Conservation (phyloP, 2,113 vertebrate species). For the Oreotrochilus melanogaster region DNA sequence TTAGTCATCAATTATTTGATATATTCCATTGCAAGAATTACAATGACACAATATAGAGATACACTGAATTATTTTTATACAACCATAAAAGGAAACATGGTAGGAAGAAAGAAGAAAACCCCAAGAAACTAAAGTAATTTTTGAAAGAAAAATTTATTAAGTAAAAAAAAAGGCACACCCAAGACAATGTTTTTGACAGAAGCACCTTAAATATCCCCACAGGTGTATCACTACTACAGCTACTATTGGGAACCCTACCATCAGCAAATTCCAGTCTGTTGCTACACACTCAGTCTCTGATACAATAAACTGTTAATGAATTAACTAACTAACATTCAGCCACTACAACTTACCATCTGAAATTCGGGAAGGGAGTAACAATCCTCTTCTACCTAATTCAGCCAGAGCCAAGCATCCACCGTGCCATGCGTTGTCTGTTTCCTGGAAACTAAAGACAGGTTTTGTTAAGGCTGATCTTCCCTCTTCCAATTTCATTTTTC, state of each 20-base stretch:
- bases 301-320: not conserved
- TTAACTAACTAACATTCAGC: not conserved
- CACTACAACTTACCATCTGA: slow-evolving; percentile 83
- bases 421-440: slow-evolving; percentile 93
- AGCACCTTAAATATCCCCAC: not conserved
- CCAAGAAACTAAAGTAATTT: slow-evolving; percentile 42
- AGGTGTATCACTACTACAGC: not conserved
- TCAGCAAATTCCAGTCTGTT: not conserved
- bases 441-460: slow-evolving; percentile 85
- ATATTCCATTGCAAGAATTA: slow-evolving; percentile 12
- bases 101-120: slow-evolving; percentile 36
- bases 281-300: not conserved
- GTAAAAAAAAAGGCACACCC: slow-evolving; percentile 27
- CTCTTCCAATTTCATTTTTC: not conserved
- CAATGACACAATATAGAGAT: slow-evolving; percentile 26
- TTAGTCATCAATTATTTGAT: slow-evolving; percentile 47
- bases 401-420: slow-evolving; percentile 95
- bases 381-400: slow-evolving; percentile 92
- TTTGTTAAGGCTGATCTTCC: not conserved
- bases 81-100: not conserved
- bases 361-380: slow-evolving; percentile 91
- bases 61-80: slow-evolving; percentile 24
- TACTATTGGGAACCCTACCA: not conserved
- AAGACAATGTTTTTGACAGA: slow-evolving; percentile 32
- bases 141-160: slow-evolving; percentile 57